Conservation (phyloP, 2,888 invertebrate genomes). For the Oscheius sp. region DNA sequence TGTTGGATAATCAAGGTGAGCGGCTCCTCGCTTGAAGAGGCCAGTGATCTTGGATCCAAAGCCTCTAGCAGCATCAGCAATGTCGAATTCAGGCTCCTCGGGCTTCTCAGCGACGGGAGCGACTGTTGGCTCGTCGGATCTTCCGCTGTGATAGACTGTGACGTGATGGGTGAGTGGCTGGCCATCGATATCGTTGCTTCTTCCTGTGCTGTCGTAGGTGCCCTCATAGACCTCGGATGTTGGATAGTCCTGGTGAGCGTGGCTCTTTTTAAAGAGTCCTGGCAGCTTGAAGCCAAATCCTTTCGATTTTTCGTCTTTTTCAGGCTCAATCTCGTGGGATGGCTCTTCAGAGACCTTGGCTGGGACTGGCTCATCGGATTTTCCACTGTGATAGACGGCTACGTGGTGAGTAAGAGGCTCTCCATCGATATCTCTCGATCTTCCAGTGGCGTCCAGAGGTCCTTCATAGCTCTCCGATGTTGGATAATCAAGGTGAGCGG, state of each 20-base stretch:
- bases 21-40: constrained; percentile 29
- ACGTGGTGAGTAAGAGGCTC: constrained; percentile 35
- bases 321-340: neutral
- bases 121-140: constrained; percentile 29
- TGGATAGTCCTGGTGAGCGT: constrained; percentile 50
- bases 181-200: constrained; percentile 32
- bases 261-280: constrained; percentile 34
- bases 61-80: constrained; percentile 15
- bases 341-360: constrained; percentile 33
- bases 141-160: constrained; percentile 34
- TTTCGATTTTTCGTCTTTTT: neutral
- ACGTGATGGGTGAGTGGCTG: constrained; percentile 34
- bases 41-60: constrained; percentile 39
- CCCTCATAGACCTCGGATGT: constrained; percentile 41
- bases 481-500: constrained; percentile 50
- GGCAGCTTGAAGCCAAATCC: constrained; percentile 36
- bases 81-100: constrained; percentile 1
- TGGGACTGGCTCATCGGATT: constrained; percentile 30
- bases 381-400: constrained; percentile 30
- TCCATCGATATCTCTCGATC: constrained; percentile 41
- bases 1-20: constrained; percentile 37
- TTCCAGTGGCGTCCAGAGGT: constrained; percentile 38
- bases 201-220: constrained; percentile 33
- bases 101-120: constrained; percentile 5
- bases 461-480: constrained; percentile 38